Percentiles rank a stretch among this genome's conserved stretches.
These are phyloP conservation scores for Anthrax anthrax DNA, from an alignment of 2,888 invertebrate genomes.

Conservation along the genomic window DNA sequence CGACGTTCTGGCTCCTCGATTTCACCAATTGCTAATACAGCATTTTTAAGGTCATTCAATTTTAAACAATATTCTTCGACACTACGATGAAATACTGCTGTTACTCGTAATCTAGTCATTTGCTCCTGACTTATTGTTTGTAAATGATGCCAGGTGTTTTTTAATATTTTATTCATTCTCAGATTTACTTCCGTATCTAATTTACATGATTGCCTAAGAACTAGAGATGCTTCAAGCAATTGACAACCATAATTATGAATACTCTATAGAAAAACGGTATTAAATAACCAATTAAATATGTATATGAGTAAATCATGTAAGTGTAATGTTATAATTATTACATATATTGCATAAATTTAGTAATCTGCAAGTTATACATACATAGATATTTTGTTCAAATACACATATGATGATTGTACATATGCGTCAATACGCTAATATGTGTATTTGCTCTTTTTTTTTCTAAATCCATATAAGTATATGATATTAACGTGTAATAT, in stretches of 20 bases:
- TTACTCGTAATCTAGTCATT: slow-evolving; percentile 58
- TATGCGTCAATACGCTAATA: too few species aligned
- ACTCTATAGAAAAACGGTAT: slow-evolving; percentile 38
- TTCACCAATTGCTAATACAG: slow-evolving; percentile 37
- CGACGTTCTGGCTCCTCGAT: slow-evolving; percentile 34
- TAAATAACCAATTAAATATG: slow-evolving; percentile 1
- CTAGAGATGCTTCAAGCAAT: slow-evolving; percentile 56
- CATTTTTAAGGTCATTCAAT: slow-evolving; percentile 43
- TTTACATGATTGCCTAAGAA: slow-evolving; percentile 57
- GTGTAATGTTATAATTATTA: too few species aligned
- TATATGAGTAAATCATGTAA: too few species aligned
- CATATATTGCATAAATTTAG: too few species aligned
- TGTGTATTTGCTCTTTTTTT: too few species aligned
- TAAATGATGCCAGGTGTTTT: slow-evolving; percentile 53
- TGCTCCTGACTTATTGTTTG: slow-evolving; percentile 58
- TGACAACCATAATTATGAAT: slow-evolving; percentile 72
- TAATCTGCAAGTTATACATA: too few species aligned
- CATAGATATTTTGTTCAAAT: too few species aligned
- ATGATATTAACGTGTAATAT: too few species aligned
- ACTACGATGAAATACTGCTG: slow-evolving; percentile 60
- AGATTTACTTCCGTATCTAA: slow-evolving; percentile 43
- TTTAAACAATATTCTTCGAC: slow-evolving; percentile 48
- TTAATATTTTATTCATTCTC: slow-evolving; percentile 41
- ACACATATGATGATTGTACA: too few species aligned
- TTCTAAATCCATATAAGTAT: too few species aligned